Conservation (phyloP, 1,140 invertebrate genomes). For the Drosophila tristis region DNA sequence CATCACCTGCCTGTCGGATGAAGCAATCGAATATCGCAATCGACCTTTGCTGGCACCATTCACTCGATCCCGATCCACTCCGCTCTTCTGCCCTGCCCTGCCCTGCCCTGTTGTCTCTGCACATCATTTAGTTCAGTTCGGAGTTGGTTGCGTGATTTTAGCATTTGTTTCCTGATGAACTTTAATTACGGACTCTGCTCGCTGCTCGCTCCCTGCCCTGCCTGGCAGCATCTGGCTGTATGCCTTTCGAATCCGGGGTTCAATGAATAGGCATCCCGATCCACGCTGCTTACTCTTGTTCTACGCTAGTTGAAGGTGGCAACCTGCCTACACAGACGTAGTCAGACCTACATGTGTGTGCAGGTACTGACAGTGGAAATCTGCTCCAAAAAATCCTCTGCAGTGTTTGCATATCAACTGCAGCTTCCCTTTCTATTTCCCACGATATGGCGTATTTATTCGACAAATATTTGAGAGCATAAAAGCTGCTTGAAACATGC, state of each 20-base stretch:
- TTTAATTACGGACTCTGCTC: conserved; percentile 59
- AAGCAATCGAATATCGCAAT: conserved; percentile 72
- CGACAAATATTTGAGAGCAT: no score
- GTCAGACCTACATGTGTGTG: no score
- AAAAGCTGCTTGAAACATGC: no score
- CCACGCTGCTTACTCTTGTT: background rate
- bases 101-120: conserved; percentile 5
- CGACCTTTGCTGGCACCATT: conserved; percentile 36
- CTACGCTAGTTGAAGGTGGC: no score
- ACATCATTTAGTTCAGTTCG: conserved; percentile 41
- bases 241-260: conserved; percentile 15
- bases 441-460: no score
- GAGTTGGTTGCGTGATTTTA: conserved; percentile 78
- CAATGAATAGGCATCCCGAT: conserved; percentile 26
- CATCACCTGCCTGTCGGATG: conserved; percentile 81
- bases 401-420: no score
- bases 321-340: no score
- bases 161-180: conserved; percentile 82
- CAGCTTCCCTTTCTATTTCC: no score
- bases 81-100: background rate
- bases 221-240: conserved; percentile 40
- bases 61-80: conserved; percentile 20
- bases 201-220: conserved; percentile 4
- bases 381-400: no score
- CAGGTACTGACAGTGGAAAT: no score